Evolutionary conservation across 1,140 invertebrate species (phyloP).

Genomic region (Sycobia sp.): DNA sequence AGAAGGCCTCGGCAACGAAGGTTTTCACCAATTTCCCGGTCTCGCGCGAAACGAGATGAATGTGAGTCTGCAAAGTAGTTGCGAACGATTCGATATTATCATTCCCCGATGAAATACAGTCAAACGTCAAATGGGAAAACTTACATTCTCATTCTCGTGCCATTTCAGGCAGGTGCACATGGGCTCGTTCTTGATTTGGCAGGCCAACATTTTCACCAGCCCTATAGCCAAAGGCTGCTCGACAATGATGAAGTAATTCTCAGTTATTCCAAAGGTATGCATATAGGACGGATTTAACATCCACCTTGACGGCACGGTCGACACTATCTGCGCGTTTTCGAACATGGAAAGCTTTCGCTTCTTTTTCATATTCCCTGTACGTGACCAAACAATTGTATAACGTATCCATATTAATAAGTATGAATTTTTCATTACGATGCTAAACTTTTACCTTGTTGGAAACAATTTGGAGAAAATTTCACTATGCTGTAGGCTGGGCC

Average conservation of each 20-base stretch:
- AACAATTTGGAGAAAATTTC: conserved; percentile 66
- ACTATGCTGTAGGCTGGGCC: conserved; percentile 75
- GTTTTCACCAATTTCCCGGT: conserved; percentile 66
- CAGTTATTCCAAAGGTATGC: conserved; percentile 87
- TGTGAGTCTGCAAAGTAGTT: conserved; percentile 70
- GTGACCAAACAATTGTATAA: no score
- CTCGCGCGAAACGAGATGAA: conserved; percentile 72
- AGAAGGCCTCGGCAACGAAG: conserved; percentile 76
- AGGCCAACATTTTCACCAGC: conserved; percentile 64
- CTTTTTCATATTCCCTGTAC: no score
- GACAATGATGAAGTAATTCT: conserved; percentile 82
- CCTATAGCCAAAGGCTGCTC: conserved; percentile 83
- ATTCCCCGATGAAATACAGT: not conserved
- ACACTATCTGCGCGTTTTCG: conserved; percentile 72
- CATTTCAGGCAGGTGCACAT: conserved; percentile 70
- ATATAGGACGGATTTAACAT: conserved; percentile 80
- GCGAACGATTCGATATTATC: no score
- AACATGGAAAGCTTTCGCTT: conserved; percentile 67
- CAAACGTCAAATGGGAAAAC: no score
- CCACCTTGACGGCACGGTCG: conserved; percentile 74
- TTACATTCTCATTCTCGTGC: conserved; percentile 73
- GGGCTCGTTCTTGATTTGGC: conserved; percentile 68
- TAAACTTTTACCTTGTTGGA: conserved; percentile 55
- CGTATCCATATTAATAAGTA: no score
- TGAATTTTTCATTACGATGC: no score